Evolutionary conservation across 2,888 invertebrate genomes (phyloP).

Genomic region (Nipponacmea schrenckii): DNA sequence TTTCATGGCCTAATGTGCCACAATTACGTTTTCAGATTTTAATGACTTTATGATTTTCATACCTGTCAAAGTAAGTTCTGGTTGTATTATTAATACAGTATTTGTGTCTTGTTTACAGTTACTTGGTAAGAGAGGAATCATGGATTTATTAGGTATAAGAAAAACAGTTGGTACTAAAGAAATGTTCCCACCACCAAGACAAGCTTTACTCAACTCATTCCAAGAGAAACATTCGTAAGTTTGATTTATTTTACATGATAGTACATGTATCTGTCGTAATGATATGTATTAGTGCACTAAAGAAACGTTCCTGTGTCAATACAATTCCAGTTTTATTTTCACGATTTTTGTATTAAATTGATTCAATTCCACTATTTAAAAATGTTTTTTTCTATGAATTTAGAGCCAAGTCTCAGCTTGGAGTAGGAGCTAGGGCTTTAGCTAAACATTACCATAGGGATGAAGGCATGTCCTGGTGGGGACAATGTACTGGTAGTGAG

Average conservation of each 20-base stretch:
- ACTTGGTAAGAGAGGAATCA: constrained; percentile 58
- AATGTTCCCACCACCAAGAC: constrained; percentile 56
- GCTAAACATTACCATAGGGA: constrained; percentile 65
- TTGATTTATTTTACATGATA: too few relatives aligned
- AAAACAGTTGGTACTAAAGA: constrained; percentile 63
- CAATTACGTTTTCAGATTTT: too few relatives aligned
- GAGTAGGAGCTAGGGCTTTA: constrained; percentile 63
- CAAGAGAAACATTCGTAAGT: constrained; percentile 55
- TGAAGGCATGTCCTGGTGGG: constrained; percentile 62
- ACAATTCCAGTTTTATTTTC: too few relatives aligned
- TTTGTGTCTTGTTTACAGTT: constrained; percentile 33
- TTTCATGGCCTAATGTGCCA: too few relatives aligned
- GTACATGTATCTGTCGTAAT: too few relatives aligned
- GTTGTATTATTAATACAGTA: not conserved
- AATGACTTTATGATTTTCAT: too few relatives aligned
- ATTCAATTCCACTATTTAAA: too few relatives aligned
- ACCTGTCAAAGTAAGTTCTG: not conserved
- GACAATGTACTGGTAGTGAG: constrained; percentile 62
- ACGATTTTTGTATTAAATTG: too few relatives aligned
- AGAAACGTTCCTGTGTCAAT: too few relatives aligned
- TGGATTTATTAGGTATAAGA: constrained; percentile 63
- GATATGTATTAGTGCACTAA: too few relatives aligned
- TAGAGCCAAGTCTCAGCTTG: constrained; percentile 52
- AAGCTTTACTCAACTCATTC: constrained; percentile 52
- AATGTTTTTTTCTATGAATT: not conserved